A percentile compares a stretch with the other conserved stretches of the same genome.
Conservation (phyloP, 2,797 vertebrate species). For the Lutjanus campechanus region DNA sequence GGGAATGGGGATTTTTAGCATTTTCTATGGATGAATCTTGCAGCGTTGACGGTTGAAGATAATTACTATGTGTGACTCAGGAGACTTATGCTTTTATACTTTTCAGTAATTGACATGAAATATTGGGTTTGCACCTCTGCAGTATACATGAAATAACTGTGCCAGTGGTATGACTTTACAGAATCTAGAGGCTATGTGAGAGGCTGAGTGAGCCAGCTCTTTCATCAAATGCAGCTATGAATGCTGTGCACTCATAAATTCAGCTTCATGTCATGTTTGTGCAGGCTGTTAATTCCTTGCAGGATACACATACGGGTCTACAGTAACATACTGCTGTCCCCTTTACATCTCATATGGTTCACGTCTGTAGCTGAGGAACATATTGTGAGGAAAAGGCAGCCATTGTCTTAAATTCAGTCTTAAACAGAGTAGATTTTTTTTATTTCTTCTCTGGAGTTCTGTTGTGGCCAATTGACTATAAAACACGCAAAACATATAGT, state of each 20-base stretch:
- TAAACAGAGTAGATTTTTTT: not conserved
- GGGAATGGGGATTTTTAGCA: conserved; percentile 58
- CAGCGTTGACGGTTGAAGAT: conserved; percentile 32
- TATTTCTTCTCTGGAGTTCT: not conserved
- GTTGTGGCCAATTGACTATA: too few species aligned
- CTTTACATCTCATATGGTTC: not conserved
- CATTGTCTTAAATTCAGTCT: not conserved
- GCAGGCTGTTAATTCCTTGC: not conserved
- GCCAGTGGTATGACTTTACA: conserved; percentile 25
- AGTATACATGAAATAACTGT: not conserved
- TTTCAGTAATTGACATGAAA: conserved; percentile 32
- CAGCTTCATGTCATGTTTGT: conserved; percentile 15
- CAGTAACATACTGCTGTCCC: not conserved
- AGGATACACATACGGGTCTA: not conserved
- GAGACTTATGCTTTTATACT: not conserved
- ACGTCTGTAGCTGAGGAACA: not conserved
- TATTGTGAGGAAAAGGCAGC: not conserved
- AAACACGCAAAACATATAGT: too few species aligned
- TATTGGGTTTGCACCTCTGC: conserved; percentile 9
- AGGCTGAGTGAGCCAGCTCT: conserved; percentile 31
- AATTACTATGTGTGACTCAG: conserved; percentile 68
- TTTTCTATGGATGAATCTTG: conserved; percentile 64
- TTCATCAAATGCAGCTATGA: conserved; percentile 39
- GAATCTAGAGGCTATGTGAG: conserved; percentile 55
- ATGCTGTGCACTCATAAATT: conserved; percentile 19